Evolutionary conservation across 2,113 vertebrate genomes (phyloP).

Genomic region (Corythaeola cristata): DNA sequence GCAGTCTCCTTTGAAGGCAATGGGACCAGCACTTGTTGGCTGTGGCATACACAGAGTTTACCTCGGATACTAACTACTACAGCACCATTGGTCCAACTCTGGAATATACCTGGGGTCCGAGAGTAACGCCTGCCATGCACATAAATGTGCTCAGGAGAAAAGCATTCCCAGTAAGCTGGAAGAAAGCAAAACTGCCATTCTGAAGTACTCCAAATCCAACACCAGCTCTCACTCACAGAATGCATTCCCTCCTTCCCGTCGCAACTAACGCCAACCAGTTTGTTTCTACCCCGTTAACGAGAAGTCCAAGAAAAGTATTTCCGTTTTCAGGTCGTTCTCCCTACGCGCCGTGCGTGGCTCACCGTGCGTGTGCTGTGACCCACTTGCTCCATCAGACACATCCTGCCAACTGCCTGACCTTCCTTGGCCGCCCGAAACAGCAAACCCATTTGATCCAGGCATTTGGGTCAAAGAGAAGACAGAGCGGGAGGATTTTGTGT

Average conservation of each 20-base stretch:
- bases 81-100: not conserved
- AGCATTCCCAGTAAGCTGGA: not conserved
- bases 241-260: not conserved
- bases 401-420: not conserved
- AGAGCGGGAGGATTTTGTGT: not conserved
- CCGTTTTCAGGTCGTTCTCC: not conserved
- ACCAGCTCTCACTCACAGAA: not conserved
- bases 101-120: not conserved
- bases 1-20: not conserved
- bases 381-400: not conserved
- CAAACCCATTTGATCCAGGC: not conserved
- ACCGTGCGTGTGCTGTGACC: not conserved
- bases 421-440: not conserved
- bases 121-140: not conserved
- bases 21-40: not conserved
- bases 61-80: rapidly evolving
- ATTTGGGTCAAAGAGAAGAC: not conserved
- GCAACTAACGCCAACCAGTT: not conserved
- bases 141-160: not conserved
- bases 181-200: not conserved
- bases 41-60: rapidly evolving
- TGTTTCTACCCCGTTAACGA: not conserved
- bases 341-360: rapidly evolving
- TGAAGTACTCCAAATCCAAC: not conserved
- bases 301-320: not conserved